phyloP scores from a whole-genome alignment of 1,140 invertebrate genomes.

The Cyphomyrmex costatus region DNA sequence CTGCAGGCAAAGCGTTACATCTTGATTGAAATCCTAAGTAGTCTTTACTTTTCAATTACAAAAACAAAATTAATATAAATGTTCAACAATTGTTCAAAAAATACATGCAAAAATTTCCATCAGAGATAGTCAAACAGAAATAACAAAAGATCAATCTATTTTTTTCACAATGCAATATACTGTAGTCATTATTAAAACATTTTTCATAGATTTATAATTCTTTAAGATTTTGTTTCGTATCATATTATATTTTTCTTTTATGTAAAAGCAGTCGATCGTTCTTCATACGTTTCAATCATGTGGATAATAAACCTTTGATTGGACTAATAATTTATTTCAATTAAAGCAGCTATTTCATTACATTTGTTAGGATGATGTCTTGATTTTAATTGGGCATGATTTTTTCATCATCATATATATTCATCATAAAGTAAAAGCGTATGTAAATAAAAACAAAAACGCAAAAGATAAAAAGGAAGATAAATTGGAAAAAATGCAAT shows the following conservation, averaged over 20 bases:
- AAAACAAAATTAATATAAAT: no score
- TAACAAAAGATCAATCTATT: no score
- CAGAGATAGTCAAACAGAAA: no score
- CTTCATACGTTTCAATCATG: conserved; percentile 3
- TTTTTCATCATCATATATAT: not conserved
- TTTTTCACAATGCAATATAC: no score
- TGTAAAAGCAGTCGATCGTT: not conserved
- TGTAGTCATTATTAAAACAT: no score
- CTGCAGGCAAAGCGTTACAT: no score
- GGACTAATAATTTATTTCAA: not conserved
- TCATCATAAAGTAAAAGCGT: not conserved
- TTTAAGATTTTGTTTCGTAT: no score
- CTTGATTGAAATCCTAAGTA: no score
- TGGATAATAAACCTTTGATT: not conserved
- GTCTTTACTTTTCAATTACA: no score
- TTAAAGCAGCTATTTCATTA: not conserved
- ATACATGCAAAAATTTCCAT: no score
- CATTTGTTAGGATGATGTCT: not conserved
- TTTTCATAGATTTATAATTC: no score
- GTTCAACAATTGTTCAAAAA: no score
- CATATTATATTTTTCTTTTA: not conserved
- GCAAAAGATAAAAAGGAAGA: not conserved
- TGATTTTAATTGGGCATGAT: not conserved
- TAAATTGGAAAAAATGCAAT: not conserved
- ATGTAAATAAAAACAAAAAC: not conserved